Base-by-base conservation (phyloP, 1,140 invertebrate species). In the Potamilus streckersoni region DNA sequence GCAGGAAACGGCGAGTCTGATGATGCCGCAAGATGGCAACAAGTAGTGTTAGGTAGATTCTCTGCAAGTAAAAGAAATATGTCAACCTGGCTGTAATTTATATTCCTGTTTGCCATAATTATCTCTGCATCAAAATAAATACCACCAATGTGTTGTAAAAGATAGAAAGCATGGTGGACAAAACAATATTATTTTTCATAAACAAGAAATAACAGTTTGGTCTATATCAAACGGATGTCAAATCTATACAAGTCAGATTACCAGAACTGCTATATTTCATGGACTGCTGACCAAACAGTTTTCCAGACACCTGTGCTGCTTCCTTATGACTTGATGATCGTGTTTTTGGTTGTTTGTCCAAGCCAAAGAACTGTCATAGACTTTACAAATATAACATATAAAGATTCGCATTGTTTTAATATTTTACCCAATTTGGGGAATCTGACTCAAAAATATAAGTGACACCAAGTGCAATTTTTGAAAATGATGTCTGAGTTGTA, bases 1-100 rank as follows among this genome's bases (percentile, higher is more conserved):
- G 88, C 13, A 94, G 89, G 83, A 93, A 92, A 75, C 93, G 92
- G 65, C 94, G 91, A 2, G 85, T 87, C 27, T 79, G 76, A 60
- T 79, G 77, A 80, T 89, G 86, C 57, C 75, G 73, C 57, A 89
- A 57, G 19, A 89, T 80, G 14, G 84, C 78, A 38, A 85, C 69
- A 67, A 83, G 84, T 63, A 87, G 67, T 56, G 73, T 77, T 15
- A 88, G 79, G 73, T 84, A 87, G 56, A 74, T 79, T 80, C 79
- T 85, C 86, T 88, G 79, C 20, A 83, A 81, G 74, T 68, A 72
- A 70, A 71, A 73, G 49, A 71, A n/a, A 72, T 61, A 70, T 19
- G 57, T 2, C 17, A n/a, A 6, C n/a, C 6, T 2, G 8, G 19
- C 16, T 6, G 64, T 20, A 23, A 66, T 17, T 65, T 8, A n/a